Conservation (phyloP, 2,888 invertebrate species). For the Cerceris rybyensis region DNA sequence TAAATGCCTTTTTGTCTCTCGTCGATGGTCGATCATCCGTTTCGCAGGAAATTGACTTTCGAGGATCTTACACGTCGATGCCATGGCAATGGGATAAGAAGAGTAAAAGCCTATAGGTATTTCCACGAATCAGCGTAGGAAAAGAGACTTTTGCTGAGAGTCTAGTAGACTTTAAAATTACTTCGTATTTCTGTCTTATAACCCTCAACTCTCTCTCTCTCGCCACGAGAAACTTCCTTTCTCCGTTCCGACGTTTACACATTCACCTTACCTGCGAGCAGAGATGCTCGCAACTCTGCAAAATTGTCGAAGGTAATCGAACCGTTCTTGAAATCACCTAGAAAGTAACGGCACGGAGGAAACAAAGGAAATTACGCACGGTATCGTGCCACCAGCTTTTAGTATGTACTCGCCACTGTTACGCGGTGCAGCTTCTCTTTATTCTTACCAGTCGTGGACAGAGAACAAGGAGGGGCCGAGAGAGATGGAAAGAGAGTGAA, state of each 20-base stretch:
- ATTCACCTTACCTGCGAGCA: constrained; percentile 43
- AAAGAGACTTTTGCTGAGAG: constrained; percentile 17
- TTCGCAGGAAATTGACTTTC: constrained; percentile 42
- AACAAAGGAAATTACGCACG: constrained; percentile 68
- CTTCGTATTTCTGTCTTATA: constrained; percentile 17
- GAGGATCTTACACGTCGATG: constrained; percentile 40
- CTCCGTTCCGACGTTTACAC: constrained; percentile 57
- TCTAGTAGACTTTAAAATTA: constrained; percentile 51
- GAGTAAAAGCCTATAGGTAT: constrained; percentile 28
- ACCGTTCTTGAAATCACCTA: constrained; percentile 62
- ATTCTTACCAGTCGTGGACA: constrained; percentile 3
- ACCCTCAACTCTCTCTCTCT: neutral
- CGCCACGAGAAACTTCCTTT: constrained; percentile 3
- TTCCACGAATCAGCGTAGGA: constrained; percentile 43
- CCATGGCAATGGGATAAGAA: constrained; percentile 20
- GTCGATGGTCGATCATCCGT: constrained; percentile 17
- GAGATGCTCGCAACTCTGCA: constrained; percentile 41
- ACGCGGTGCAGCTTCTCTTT: constrained; percentile 43
- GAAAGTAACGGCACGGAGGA: constrained; percentile 57
- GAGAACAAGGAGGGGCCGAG: neutral
- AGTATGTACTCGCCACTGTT: constrained; percentile 19
- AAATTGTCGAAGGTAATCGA: constrained; percentile 67
- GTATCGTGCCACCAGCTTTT: constrained; percentile 53
- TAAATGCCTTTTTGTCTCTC: constrained; percentile 29
- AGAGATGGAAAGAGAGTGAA: constrained; percentile 5